These are phyloP conservation scores for Trinectes maculatus DNA, from an alignment of 2,113 vertebrate species.

Conservation along the genomic window DNA sequence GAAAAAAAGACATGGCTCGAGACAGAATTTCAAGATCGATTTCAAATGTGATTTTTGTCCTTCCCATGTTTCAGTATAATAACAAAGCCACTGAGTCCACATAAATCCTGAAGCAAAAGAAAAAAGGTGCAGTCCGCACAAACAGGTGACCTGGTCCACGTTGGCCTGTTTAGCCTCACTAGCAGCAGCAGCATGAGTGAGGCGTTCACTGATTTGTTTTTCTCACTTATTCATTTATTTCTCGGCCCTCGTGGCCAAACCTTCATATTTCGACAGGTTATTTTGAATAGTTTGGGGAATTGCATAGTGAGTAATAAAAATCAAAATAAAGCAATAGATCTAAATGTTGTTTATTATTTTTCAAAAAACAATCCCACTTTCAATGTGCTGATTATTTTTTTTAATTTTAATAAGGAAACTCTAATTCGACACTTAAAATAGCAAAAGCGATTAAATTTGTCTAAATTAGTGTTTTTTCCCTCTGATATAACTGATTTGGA, in stretches of 20 bases:
- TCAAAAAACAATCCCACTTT: not conserved
- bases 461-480: not conserved
- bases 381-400: not conserved
- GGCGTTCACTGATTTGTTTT: not conserved
- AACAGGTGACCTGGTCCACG: not conserved
- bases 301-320: not conserved
- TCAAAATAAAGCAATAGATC: not conserved
- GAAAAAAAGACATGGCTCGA: constrained; percentile 8
- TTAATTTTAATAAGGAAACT: not conserved
- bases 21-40: not conserved
- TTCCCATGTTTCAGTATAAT: too few species aligned
- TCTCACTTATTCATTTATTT: not conserved
- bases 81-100: not conserved
- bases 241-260: not conserved
- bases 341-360: not conserved
- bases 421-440: too few species aligned
- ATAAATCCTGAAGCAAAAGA: not conserved
- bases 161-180: not conserved
- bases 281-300: not conserved
- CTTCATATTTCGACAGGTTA: too few species aligned
- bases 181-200: not conserved
- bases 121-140: not conserved
- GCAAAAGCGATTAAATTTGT: not conserved
- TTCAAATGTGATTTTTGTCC: too few species aligned
- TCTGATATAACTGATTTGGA: not conserved